Base-by-base conservation (phyloP, 2,797 vertebrate species). In the Pygocentrus nattereri region DNA sequence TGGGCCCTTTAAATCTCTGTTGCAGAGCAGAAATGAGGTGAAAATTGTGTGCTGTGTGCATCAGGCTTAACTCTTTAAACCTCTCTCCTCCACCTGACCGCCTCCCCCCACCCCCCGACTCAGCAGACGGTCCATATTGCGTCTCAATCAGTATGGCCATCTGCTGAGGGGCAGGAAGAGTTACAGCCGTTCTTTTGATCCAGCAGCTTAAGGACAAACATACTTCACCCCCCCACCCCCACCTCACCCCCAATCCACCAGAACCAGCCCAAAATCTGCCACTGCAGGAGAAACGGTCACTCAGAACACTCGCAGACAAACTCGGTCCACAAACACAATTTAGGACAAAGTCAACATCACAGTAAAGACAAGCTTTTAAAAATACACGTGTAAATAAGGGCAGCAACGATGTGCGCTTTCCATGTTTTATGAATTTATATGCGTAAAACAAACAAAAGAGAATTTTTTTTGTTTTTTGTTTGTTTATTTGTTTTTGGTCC, bases 131-230 rank as follows among this genome's bases (percentile, higher is more conserved):
- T 65, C 67, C 31, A 58, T 70, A 56, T 16, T 68, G 72, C 8
- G 44, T 73, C 58, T 62, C 68, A 73, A 73, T 78, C 80, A 65
- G 65, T 73, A 31, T 52, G 58, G 31, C 80, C 80, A 82, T 82
- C 80, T 82, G 80, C 74, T 64, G 49, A 56, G 54, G 44, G 64
- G 2, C 5, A 54, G 30, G n/a, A 30, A 76, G 19, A 61, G 34
- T 30, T 52, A 72, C 27, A 34, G 80, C 68, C 58, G 47, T 52
- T 23, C 6, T 27, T 72, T 77, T 76, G 65, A 77, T 76, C 67
- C 67, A 38, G 23, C 19, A 21, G 47, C 56, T 71, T 59, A 70
- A 49, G 21, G 5, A 47, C 27, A 34, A 21, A 58, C 74, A n/a
- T n/a, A n/a, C n/a, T n/a, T 1, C 23, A 16, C 13, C 41, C 64